A percentile compares a stretch with the other conserved stretches of the same genome.
These are phyloP conservation scores for Conger conger DNA, from an alignment of 2,113 vertebrate genomes.

Conservation along the genomic window DNA sequence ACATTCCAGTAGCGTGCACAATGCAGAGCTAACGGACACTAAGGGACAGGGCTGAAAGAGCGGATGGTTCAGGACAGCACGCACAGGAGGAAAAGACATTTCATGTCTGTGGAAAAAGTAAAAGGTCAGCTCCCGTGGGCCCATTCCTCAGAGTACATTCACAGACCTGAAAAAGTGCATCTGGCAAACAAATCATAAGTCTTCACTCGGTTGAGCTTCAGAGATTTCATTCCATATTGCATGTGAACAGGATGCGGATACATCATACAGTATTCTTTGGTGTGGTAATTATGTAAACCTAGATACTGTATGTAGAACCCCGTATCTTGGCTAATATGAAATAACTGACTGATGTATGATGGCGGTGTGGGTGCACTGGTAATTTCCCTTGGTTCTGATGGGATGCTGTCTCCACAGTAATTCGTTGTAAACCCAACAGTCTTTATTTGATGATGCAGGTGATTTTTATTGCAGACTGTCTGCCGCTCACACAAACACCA, in stretches of 20 bases:
- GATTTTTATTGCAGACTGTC: conserved; percentile 19
- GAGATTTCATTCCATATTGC: background rate
- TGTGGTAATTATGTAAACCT: background rate
- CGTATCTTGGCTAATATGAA: background rate
- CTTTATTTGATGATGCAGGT: conserved; percentile 19
- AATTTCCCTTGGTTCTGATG: background rate
- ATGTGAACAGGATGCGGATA: conserved; percentile 10
- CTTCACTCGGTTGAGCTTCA: background rate
- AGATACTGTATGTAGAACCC: background rate
- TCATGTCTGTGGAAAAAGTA: background rate
- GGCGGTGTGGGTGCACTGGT: background rate
- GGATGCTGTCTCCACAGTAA: conserved; percentile 19
- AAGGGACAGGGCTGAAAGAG: background rate
- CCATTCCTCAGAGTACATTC: background rate
- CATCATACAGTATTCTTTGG: background rate
- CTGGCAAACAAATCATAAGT: conserved; percentile 12
- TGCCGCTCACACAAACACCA: background rate
- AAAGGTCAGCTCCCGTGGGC: background rate
- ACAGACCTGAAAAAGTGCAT: conserved; percentile 14
- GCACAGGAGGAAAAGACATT: background rate
- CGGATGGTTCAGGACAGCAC: background rate
- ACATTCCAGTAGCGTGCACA: background rate
- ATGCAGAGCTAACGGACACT: background rate
- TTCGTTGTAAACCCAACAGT: conserved; percentile 21
- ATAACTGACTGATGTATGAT: background rate